Evolutionary conservation across 2,797 vertebrate genomes (phyloP), one percentile per base, ranked within the genome.

Genomic region (Enteromius paludinosus): DNA sequence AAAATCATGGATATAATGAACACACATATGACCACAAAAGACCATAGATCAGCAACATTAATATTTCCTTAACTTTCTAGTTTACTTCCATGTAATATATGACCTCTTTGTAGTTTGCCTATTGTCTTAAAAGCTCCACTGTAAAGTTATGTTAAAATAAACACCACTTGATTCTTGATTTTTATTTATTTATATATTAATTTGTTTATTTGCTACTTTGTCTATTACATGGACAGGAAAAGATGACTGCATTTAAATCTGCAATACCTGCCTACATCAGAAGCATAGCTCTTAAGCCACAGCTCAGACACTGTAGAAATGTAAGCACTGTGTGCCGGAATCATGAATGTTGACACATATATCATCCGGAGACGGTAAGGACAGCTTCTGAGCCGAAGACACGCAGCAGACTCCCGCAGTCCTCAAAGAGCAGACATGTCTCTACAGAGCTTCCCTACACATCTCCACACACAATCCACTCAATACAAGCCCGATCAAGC

Each of bases 401-500:
- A 35, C 35, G 6, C 35, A 7, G 35, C 35, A 35, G 35, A 7
- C 35, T 35, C 35, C 35, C 35, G 35, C 35, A 35, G 35, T 7
- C 35, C 35, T 35, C 6, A 7, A 7, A 35, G 35, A 35, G 12
- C 30, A 78, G 45, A 65, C 61, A 49, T 33, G 75, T 64, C 43
- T 78, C 62, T 49, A 78, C 61, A 65, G 61, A 64, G 59, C 18
- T 77, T 45, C 5, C 23, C 75, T 33, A 45, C 54, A 62, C 74
- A 76, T 61, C 35, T 61, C 47, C 25, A 61, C n/a, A 38, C 73
- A 25, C 30, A 2, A 15, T 33, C 41, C 59, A 8, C 75, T 65
- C 43, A 52, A 35, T 49, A 38, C 76, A 78, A 66, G 76, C 62
- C 76, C 52, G 62, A 68, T 78, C 62, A 52, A 49, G 30, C 76